Evolutionary conservation across 1,140 invertebrate species (phyloP).

Genomic region (Brachionus sp.): DNA sequence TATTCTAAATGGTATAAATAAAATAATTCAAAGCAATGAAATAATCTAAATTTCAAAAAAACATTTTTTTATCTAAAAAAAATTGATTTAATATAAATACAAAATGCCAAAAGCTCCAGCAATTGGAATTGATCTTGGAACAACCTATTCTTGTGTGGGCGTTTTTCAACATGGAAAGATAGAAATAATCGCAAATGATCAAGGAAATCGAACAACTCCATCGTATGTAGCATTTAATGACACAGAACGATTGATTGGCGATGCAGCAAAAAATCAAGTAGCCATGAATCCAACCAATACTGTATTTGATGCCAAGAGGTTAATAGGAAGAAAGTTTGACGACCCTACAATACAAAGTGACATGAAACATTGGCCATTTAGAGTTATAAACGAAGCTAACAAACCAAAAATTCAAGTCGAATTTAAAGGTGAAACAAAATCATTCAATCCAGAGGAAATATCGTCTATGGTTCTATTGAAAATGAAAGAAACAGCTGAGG

Average conservation of each 20-base stretch:
- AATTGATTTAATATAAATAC: not conserved
- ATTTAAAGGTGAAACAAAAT: slow-evolving; percentile 83
- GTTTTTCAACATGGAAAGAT: slow-evolving; percentile 72
- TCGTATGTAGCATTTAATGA: slow-evolving; percentile 87
- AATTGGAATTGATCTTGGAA: slow-evolving; percentile 55
- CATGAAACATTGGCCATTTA: slow-evolving; percentile 68
- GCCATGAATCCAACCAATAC: slow-evolving; percentile 89
- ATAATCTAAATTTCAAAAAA: not conserved
- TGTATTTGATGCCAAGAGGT: slow-evolving; percentile 80
- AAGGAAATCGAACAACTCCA: slow-evolving; percentile 82
- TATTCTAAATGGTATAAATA: not conserved
- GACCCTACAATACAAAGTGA: slow-evolving; percentile 69
- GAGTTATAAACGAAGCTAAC: slow-evolving; percentile 75
- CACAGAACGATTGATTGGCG: slow-evolving; percentile 78
- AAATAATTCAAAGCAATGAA: not conserved
- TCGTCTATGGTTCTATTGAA: slow-evolving; percentile 81
- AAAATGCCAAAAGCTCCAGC: slow-evolving; percentile 50
- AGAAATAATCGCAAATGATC: slow-evolving; percentile 86
- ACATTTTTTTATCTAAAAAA: not conserved
- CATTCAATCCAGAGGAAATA: slow-evolving; percentile 85
- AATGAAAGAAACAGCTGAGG: slow-evolving; percentile 88
- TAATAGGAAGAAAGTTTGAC: slow-evolving; percentile 72
- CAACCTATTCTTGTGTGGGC: slow-evolving; percentile 56
- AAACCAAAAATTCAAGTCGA: slow-evolving; percentile 77
- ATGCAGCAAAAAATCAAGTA: slow-evolving; percentile 67